Conservation (phyloP, 2,797 vertebrate species). For the Bradypodion ventrale region DNA sequence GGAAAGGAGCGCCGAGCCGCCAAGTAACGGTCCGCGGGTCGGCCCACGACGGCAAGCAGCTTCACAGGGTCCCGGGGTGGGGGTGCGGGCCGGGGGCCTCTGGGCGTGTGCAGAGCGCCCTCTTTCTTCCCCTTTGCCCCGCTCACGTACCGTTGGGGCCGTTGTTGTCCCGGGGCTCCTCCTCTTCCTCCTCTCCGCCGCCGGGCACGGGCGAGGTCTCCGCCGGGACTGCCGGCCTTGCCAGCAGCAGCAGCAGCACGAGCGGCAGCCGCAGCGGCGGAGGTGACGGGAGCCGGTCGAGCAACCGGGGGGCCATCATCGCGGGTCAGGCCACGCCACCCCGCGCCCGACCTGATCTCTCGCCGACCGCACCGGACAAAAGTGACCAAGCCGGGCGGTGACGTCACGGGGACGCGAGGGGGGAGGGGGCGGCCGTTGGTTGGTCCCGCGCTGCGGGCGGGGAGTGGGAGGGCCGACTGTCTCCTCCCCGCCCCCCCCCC, state of each 20-base stretch:
- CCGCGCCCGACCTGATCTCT: background rate
- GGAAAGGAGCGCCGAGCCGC: too few relatives aligned
- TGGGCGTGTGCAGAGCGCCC: background rate
- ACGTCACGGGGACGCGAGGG: background rate
- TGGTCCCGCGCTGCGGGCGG: background rate
- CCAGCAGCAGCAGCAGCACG: too few relatives aligned
- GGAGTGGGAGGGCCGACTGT: background rate
- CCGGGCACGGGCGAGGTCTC: background rate
- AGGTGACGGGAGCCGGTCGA: too few relatives aligned
- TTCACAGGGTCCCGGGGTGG: too few relatives aligned
- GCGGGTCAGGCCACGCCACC: rapidly evolving
- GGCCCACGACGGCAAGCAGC: too few relatives aligned
- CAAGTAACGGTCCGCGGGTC: too few relatives aligned
- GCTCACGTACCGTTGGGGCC: background rate
- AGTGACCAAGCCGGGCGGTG: background rate
- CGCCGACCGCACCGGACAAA: background rate
- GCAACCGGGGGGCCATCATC: background rate
- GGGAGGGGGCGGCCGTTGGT: background rate
- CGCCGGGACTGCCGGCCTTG: too few relatives aligned
- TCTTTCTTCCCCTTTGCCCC: background rate
- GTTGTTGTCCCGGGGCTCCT: background rate
- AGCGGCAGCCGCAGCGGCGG: too few relatives aligned
- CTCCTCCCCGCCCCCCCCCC: too few relatives aligned
- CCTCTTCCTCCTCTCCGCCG: too few relatives aligned
- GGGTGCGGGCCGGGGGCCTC: too few relatives aligned